These are phyloP conservation scores for Zygogramma bicolorata DNA, from an alignment of 2,888 invertebrate genomes.

Conservation along the genomic window DNA sequence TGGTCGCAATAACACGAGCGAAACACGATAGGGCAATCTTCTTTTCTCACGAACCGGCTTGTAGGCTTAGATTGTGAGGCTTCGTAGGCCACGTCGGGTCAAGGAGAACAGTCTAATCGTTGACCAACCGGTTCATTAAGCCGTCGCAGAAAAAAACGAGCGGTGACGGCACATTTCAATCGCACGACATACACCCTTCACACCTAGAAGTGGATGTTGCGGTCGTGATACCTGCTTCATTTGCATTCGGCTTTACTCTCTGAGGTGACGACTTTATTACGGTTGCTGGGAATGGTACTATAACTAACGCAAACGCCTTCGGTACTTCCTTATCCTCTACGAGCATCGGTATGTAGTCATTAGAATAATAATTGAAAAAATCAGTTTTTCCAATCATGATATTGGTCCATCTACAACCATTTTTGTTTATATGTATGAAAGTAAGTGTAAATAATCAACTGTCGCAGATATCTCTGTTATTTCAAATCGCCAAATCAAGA, in stretches of 20 bases:
- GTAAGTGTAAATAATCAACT: too few relatives aligned
- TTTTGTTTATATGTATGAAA: too few relatives aligned
- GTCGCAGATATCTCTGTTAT: too few relatives aligned
- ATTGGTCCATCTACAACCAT: too few relatives aligned
- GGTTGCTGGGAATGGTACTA: constrained; percentile 23
- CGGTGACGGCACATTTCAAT: constrained; percentile 50
- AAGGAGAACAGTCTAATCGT: constrained; percentile 24
- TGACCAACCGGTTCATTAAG: constrained; percentile 56
- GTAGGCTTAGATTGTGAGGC: constrained; percentile 43
- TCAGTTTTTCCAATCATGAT: too few relatives aligned
- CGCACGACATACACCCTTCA: constrained; percentile 44
- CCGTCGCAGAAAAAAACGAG: constrained; percentile 43
- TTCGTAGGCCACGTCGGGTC: neutral
- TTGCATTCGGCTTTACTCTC: constrained; percentile 46
- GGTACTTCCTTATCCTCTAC: too few relatives aligned
- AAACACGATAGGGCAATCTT: constrained; percentile 62
- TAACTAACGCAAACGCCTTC: neutral
- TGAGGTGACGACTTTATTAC: constrained; percentile 32
- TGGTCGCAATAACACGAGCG: constrained; percentile 59
- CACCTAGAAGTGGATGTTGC: constrained; percentile 38
- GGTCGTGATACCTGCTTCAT: constrained; percentile 43
- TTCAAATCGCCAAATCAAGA: too few relatives aligned
- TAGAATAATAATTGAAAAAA: too few relatives aligned
- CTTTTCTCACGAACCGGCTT: constrained; percentile 59
- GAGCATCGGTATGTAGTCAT: too few relatives aligned